These are phyloP conservation scores for Hucho hucho DNA, from an alignment of 2,113 vertebrate species.

Conservation along the genomic window DNA sequence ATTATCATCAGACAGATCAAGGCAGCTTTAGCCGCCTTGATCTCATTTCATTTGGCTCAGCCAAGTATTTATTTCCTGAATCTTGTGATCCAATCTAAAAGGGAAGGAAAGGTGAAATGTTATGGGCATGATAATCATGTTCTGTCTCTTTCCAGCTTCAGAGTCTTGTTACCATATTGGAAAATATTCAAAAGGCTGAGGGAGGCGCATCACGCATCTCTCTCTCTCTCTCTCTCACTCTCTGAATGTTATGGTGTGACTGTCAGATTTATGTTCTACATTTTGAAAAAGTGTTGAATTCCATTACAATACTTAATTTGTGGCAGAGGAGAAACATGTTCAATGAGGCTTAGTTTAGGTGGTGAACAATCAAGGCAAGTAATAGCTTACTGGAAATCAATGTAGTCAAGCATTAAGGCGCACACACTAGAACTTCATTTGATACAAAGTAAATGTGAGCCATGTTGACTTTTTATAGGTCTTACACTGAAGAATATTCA, in stretches of 20 bases:
- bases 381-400: background rate
- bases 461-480: no score
- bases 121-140: background rate
- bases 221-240: background rate
- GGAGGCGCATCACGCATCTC: background rate
- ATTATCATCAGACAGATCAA: background rate
- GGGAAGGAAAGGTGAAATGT: background rate
- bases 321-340: background rate
- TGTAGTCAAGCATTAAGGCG: background rate
- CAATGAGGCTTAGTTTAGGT: background rate
- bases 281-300: background rate
- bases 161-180: background rate
- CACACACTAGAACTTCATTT: no score
- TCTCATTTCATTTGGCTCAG: slow-evolving; percentile 19
- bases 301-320: background rate
- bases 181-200: background rate
- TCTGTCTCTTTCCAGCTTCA: background rate
- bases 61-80: slow-evolving; percentile 13
- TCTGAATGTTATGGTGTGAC: no score
- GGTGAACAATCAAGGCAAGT: background rate
- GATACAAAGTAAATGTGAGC: no score
- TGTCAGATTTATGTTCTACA: background rate
- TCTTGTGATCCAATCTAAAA: slow-evolving; percentile 13
- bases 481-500: background rate
- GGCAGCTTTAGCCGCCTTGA: slow-evolving; percentile 9